phyloP scores from a whole-genome alignment of 2,113 vertebrate genomes.

The Agapornis roseicollis region DNA sequence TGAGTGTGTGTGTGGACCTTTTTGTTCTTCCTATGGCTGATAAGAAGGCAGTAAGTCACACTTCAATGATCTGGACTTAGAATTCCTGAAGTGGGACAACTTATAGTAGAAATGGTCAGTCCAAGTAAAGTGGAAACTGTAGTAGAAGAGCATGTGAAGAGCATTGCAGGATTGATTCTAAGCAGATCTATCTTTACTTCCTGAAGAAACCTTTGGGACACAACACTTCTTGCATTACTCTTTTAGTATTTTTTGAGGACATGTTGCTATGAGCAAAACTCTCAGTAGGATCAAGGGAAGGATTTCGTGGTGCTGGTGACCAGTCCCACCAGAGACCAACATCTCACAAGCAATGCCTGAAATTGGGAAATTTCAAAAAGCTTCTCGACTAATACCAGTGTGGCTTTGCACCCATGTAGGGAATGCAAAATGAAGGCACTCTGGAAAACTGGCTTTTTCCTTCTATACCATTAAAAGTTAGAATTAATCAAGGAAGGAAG shows the following conservation, averaged over 20 bases:
- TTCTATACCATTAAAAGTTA: neutral
- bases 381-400: neutral
- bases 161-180: neutral
- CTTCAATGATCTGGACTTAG: neutral
- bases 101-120: neutral
- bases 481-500: constrained; percentile 32
- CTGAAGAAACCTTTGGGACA: neutral
- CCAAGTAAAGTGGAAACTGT: neutral
- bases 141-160: neutral
- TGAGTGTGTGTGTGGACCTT: accelerated
- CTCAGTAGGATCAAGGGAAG: neutral
- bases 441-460: neutral
- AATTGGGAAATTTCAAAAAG: neutral
- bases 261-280: neutral
- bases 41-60: neutral
- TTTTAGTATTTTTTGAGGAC: neutral
- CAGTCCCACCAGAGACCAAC: neutral
- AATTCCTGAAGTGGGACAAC: neutral
- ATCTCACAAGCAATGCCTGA: neutral
- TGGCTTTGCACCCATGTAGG: neutral
- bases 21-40: neutral
- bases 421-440: neutral
- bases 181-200: neutral
- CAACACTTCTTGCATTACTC: neutral
- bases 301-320: neutral